Evolutionary conservation across 2,888 invertebrate species (phyloP).

Genomic region (Penaeus monodon): DNA sequence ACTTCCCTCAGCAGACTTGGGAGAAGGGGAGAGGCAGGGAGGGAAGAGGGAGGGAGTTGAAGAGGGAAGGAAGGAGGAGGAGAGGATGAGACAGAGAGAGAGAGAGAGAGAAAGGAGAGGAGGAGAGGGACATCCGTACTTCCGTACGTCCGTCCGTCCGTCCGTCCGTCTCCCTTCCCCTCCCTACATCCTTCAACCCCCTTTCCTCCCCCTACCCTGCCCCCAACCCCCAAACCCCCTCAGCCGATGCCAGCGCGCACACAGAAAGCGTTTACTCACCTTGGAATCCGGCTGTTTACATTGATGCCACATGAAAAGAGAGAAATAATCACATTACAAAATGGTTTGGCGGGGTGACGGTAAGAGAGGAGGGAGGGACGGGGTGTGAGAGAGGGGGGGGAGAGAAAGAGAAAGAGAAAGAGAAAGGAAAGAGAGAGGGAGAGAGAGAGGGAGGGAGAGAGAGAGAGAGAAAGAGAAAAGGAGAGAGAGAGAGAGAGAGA

Average conservation of each 20-base stretch:
- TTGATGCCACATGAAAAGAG: conserved; percentile 56
- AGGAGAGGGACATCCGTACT: background rate
- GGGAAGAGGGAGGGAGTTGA: too few relatives aligned
- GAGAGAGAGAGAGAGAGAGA: background rate
- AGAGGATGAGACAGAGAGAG: background rate
- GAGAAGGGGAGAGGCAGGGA: too few relatives aligned
- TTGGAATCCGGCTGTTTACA: conserved; percentile 55
- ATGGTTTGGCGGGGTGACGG: background rate
- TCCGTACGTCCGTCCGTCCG: too few relatives aligned
- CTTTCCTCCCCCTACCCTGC: background rate
- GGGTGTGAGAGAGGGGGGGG: background rate
- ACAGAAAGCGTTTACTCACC: conserved; percentile 49
- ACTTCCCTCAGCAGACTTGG: too few relatives aligned
- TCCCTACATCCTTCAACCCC: background rate
- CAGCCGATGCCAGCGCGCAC: conserved; percentile 14
- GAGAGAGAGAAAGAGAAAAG: background rate
- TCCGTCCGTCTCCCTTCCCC: background rate
- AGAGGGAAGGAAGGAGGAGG: too few relatives aligned
- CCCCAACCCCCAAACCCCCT: background rate
- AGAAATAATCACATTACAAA: conserved; percentile 45
- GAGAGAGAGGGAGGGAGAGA: background rate
- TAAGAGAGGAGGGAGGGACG: background rate
- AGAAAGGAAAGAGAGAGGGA: background rate
- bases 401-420: background rate
- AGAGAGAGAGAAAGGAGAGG: conserved; percentile 2